Evolutionary conservation across 2,113 vertebrate genomes (phyloP).

Genomic region (Cochlearius cochlearius): DNA sequence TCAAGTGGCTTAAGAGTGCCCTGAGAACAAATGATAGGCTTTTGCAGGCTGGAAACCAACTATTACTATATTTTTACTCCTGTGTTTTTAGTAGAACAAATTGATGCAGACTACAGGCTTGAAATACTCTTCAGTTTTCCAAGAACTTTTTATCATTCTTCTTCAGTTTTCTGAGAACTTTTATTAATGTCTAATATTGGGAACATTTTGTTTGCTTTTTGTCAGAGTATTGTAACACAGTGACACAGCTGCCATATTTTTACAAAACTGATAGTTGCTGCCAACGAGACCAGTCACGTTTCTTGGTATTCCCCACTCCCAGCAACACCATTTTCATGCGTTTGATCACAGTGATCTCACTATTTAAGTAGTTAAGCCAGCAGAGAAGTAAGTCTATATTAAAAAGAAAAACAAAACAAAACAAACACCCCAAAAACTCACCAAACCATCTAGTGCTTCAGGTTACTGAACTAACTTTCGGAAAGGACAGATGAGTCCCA

Average conservation of each 20-base stretch:
- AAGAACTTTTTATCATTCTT: not conserved
- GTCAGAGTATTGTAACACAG: not conserved
- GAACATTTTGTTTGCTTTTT: constrained; percentile 30
- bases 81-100: constrained; percentile 13
- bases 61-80: constrained; percentile 11
- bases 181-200: not conserved
- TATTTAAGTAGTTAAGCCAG: not conserved
- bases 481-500: not conserved
- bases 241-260: not conserved
- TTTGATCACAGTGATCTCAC: not conserved
- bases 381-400: not conserved
- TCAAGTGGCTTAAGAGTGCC: not conserved
- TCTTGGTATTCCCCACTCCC: not conserved
- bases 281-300: not conserved
- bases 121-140: not conserved
- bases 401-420: not conserved
- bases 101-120: not conserved
- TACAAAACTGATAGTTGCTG: not conserved
- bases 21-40: not conserved
- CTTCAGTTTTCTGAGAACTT: not conserved
- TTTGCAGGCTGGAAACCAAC: constrained; percentile 2
- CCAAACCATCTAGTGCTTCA: not conserved
- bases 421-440: no score
- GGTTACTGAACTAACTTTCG: not conserved
- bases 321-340: not conserved